Conservation (phyloP, 2,797 vertebrate species). For the Schizothorax lantsangensis region DNA sequence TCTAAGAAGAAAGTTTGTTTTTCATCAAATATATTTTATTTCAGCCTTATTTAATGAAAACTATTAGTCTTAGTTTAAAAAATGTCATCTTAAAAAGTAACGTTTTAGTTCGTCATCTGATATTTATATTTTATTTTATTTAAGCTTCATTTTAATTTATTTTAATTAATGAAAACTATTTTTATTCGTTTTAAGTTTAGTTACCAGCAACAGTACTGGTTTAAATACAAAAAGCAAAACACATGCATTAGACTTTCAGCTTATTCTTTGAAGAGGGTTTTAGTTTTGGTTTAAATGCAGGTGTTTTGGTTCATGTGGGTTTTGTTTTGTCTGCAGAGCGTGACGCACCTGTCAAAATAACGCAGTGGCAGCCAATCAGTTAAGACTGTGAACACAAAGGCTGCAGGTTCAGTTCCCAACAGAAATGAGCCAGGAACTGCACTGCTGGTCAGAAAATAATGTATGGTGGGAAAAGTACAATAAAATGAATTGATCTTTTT, state of each 20-base stretch:
- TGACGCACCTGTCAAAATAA: conserved; percentile 31
- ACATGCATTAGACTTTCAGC: background rate
- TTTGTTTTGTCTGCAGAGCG: conserved; percentile 31
- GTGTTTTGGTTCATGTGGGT: conserved; percentile 17
- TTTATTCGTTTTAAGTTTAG: background rate
- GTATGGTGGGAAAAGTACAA: background rate
- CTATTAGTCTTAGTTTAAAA: background rate
- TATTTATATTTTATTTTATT: background rate
- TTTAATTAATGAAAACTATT: background rate
- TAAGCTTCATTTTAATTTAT: background rate
- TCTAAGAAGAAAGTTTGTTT: background rate
- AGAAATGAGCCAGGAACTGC: background rate
- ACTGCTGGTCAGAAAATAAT: background rate
- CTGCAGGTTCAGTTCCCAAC: conserved; percentile 2
- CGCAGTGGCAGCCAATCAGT: background rate
- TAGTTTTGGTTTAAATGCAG: background rate
- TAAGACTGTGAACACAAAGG: background rate
- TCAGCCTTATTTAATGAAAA: background rate
- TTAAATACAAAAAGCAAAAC: background rate
- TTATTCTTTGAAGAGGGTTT: conserved; percentile 6
- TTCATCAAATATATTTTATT: background rate
- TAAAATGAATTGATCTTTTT: background rate
- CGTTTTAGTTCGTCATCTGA: background rate
- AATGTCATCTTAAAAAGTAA: background rate
- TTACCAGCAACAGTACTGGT: background rate